Evolutionary conservation across 2,113 vertebrate species (phyloP).

Genomic region (Panurus biarmicus): DNA sequence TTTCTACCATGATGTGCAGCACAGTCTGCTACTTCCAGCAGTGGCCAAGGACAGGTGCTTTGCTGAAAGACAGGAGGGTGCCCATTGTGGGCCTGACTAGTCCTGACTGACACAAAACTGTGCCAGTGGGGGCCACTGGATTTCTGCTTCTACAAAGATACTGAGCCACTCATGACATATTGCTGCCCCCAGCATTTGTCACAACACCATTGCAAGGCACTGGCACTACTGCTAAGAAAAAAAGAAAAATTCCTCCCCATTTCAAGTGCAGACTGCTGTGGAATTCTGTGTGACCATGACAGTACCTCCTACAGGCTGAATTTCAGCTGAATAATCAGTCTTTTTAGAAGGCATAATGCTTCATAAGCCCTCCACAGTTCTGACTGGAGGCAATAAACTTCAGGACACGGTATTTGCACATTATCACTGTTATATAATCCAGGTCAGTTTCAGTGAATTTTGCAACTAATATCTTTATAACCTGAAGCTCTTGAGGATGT

Average conservation of each 20-base stretch:
- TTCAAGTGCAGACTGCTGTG: not conserved
- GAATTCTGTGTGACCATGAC: not conserved
- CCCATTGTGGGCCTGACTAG: not conserved
- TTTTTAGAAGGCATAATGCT: not conserved
- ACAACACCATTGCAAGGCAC: not conserved
- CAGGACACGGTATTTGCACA: not conserved
- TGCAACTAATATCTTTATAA: not conserved
- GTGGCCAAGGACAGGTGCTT: not conserved
- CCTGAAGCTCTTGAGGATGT: not conserved
- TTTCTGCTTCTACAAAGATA: not conserved
- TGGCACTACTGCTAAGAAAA: not conserved
- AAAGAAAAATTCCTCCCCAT: not conserved
- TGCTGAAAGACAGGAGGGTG: not conserved
- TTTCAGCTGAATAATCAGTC: not conserved
- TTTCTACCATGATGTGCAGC: not conserved
- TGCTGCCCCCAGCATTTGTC: not conserved
- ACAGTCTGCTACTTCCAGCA: not conserved
- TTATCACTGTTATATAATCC: not conserved
- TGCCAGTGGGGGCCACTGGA: not conserved
- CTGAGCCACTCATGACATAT: not conserved
- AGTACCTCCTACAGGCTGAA: not conserved
- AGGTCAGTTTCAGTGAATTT: not conserved
- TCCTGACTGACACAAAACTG: not conserved
- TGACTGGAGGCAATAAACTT: not conserved
- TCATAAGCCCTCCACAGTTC: not conserved